These are phyloP conservation scores for Hyperoplus lanceolatus DNA, from an alignment of 2,797 vertebrate species.

Conservation along the genomic window DNA sequence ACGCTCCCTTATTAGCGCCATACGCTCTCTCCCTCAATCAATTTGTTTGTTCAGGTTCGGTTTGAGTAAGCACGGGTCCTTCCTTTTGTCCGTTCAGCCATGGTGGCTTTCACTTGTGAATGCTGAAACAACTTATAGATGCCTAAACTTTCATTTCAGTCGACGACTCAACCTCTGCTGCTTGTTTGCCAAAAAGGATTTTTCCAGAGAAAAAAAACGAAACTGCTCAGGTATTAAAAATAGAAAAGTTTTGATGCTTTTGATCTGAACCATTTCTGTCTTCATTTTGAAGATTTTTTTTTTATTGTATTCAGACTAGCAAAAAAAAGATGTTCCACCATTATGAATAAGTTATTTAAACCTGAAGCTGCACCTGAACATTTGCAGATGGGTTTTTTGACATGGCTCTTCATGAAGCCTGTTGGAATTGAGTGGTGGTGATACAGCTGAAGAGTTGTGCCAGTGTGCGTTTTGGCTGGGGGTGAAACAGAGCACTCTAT, in stretches of 20 bases:
- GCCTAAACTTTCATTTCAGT: not conserved
- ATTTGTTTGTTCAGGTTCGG: not conserved
- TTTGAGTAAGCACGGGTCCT: not conserved
- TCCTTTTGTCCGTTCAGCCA: not conserved
- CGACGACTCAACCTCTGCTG: not conserved
- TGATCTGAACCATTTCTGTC: not conserved
- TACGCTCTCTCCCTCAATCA: not conserved
- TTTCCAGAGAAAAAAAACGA: not conserved
- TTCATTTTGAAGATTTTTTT: constrained; percentile 11
- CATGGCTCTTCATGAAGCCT: constrained; percentile 56
- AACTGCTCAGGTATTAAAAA: not conserved
- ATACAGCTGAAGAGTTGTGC: constrained; percentile 72
- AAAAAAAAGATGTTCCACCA: constrained; percentile 17
- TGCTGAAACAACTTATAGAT: not conserved
- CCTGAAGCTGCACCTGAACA: not conserved
- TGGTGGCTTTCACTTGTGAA: constrained; percentile 4
- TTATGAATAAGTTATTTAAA: constrained; percentile 23
- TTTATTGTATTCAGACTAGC: not conserved
- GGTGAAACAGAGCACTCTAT: constrained; percentile 71
- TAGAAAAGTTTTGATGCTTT: constrained; percentile 1
- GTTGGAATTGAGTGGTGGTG: constrained; percentile 67
- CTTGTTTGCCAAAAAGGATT: constrained; percentile 5
- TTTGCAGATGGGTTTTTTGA: constrained; percentile 26
- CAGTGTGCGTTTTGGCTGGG: constrained; percentile 64
- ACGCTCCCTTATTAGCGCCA: not conserved